Evolutionary conservation across 2,797 vertebrate species (phyloP), one percentile per base, ranked within the genome.

Genomic region (Nasua narica): DNA sequence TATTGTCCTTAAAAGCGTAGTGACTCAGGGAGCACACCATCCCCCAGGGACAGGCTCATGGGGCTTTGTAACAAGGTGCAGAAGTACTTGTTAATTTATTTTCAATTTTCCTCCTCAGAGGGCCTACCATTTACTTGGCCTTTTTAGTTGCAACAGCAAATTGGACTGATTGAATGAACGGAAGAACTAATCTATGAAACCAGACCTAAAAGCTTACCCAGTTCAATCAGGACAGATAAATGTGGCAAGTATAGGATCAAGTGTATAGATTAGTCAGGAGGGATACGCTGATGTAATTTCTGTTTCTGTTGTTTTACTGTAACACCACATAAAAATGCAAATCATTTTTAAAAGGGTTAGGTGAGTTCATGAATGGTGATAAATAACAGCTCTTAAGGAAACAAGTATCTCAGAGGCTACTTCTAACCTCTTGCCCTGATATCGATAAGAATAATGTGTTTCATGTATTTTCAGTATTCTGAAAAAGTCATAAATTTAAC

Each of bases 181-280:
- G n/a, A 90, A 89, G 46, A 96, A 87, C 21, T 69, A 23, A 90
- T 81, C 72, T 70, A 88, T 69, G 58, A 92, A 83, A 69, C 19
- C 29, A 90, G n/a, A 46, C 27, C 35, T 83, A 7, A 77, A 87
- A 87, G 23, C 50, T 52, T 50, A 69, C 6, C 46, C 25, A 40
- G 54, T 84, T 92, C n/a, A 16, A 60, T 40, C 27, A 62, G 43
- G 67, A 81, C 70, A 86, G n/a, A 70, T 65, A 88, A 81, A 72
- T 16, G 46, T 56, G 46, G 13, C 29, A 54, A 79, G 72, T 40
- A 40, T 29, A 78, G n/a, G 35, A 37, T 54, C 50, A 52, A 56
- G 18, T 43, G 7, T 60, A 67, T 29, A 52, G 7, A 67, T 52
- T 60, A 85, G 21, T 25, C 46, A 56, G 32, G 27, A 87, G 19